These are phyloP conservation scores for Aquatica leii DNA, from an alignment of 2,888 invertebrate genomes.

Conservation along the genomic window DNA sequence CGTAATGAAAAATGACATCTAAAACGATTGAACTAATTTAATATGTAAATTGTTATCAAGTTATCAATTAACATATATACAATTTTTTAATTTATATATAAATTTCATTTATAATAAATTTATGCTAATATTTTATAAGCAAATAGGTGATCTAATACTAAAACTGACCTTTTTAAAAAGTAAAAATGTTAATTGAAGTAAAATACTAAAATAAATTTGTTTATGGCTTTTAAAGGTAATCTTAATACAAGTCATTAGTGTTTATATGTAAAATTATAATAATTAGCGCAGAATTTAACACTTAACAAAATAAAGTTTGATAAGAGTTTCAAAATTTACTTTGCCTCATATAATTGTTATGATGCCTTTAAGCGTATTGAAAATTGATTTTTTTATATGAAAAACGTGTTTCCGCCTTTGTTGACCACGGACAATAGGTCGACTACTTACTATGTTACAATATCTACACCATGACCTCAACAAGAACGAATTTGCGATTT, in stretches of 20 bases:
- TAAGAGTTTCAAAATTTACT: too few relatives aligned
- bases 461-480: conserved; percentile 40
- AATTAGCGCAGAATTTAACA: not conserved
- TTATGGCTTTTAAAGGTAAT: conserved; percentile 4
- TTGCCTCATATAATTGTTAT: too few relatives aligned
- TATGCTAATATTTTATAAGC: conserved; percentile 1
- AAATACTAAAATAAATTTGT: not conserved
- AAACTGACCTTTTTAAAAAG: conserved; percentile 1
- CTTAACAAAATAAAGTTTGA: not conserved
- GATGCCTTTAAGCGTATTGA: not conserved
- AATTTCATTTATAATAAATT: not conserved
- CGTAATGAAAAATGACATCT: too few relatives aligned
- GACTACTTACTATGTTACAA: conserved; percentile 21
- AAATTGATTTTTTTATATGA: conserved; percentile 9
- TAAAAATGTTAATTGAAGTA: not conserved
- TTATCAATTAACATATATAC: too few relatives aligned
- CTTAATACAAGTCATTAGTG: not conserved
- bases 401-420: conserved; percentile 11
- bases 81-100: too few relatives aligned
- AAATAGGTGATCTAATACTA: conserved; percentile 4
- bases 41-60: too few relatives aligned
- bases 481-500: conserved; percentile 40
- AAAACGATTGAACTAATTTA: too few relatives aligned
- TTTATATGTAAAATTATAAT: not conserved
- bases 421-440: conserved; percentile 19